These are phyloP conservation scores for Serranus cabrilla DNA, from an alignment of 2,797 vertebrate genomes.

Conservation along the genomic window DNA sequence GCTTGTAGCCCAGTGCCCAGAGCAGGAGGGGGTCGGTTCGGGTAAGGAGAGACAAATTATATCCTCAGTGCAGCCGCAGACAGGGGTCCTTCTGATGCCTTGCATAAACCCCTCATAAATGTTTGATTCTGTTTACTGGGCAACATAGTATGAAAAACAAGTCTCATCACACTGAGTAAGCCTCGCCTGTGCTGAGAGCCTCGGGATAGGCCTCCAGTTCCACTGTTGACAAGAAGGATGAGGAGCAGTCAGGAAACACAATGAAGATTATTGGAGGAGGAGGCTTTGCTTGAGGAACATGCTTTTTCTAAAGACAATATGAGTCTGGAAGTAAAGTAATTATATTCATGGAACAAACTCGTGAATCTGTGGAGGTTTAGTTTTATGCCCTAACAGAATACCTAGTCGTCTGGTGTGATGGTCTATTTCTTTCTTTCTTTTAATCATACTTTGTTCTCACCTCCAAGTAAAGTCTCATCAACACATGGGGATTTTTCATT, in stretches of 20 bases:
- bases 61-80: slow-evolving; percentile 55
- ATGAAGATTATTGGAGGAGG: slow-evolving; percentile 39
- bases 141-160: slow-evolving; percentile 66
- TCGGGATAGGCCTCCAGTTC: slow-evolving; percentile 54
- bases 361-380: slow-evolving; percentile 19
- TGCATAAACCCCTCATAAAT: slow-evolving; percentile 76
- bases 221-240: slow-evolving; percentile 59
- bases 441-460: slow-evolving; percentile 24
- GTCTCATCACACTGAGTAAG: slow-evolving; percentile 61
- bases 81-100: slow-evolving; percentile 58
- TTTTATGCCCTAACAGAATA: slow-evolving; percentile 6
- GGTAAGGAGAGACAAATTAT: slow-evolving; percentile 67
- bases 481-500: slow-evolving; percentile 35
- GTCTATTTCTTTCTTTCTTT: slow-evolving; percentile 18
- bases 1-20: slow-evolving; percentile 57
- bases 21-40: slow-evolving; percentile 37
- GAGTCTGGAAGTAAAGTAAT: slow-evolving; percentile 43
- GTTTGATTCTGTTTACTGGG: slow-evolving; percentile 80
- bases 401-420: background rate
- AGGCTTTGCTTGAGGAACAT: slow-evolving; percentile 41
- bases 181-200: slow-evolving; percentile 46
- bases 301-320: slow-evolving; percentile 46
- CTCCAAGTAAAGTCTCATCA: slow-evolving; percentile 22
- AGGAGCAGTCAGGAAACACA: slow-evolving; percentile 46
- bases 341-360: slow-evolving; percentile 35